A percentile compares a stretch with the other conserved stretches of the same genome.
phyloP scores from a whole-genome alignment of 2,797 vertebrate species.

The Mycteria americana region DNA sequence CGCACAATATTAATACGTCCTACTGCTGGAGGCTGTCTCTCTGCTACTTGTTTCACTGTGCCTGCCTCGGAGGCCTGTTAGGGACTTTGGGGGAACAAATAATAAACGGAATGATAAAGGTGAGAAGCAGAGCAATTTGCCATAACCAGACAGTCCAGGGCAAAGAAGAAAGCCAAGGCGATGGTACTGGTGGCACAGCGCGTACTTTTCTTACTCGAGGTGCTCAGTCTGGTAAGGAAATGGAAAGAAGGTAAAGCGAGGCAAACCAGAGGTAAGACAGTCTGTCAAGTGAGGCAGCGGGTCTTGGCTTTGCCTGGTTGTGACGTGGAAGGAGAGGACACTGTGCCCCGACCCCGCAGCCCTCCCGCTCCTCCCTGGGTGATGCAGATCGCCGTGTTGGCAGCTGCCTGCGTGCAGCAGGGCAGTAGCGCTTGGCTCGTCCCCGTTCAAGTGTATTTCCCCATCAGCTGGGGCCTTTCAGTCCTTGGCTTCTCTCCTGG shows the following conservation, averaged over 20 bases:
- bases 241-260: not conserved
- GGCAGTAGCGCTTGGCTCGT: not conserved
- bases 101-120: not conserved
- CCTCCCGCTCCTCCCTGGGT: not conserved
- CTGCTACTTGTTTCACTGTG: not conserved
- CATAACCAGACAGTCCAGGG: not conserved
- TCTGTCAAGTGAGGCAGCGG: not conserved
- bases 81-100: not conserved
- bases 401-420: not conserved
- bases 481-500: not conserved
- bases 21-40: not conserved
- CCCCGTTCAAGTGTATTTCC: rapidly evolving
- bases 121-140: not conserved
- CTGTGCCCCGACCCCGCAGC: rapidly evolving
- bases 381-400: rapidly evolving
- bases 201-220: not conserved
- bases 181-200: not conserved
- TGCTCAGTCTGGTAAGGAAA: not conserved
- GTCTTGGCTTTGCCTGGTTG: not conserved
- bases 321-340: not conserved
- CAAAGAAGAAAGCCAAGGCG: not conserved
- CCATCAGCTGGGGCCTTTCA: not conserved
- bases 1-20: not conserved
- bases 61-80: not conserved
- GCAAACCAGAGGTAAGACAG: not conserved